Percentiles rank a stretch among this genome's conserved stretches.
phyloP scores from a whole-genome alignment of 2,888 invertebrate genomes.

The Ephialtes manifestator region DNA sequence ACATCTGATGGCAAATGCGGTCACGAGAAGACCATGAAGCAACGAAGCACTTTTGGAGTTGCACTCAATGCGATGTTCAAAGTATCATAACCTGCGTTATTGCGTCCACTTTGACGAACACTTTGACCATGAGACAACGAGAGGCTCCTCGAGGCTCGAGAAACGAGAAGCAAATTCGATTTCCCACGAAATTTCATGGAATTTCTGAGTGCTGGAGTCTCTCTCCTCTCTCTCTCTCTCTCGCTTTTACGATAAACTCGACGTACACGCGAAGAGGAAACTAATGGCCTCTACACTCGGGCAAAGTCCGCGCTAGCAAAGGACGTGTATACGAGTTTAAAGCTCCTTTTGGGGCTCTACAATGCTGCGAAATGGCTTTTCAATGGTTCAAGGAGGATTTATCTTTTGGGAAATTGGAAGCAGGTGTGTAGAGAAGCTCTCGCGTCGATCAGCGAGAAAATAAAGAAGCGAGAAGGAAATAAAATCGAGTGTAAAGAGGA shows the following conservation, averaged over 20 bases:
- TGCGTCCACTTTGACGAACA: constrained; percentile 47
- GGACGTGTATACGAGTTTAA: background rate
- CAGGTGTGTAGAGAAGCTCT: constrained; percentile 31
- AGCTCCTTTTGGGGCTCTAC: background rate
- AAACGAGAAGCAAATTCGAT: constrained; percentile 52
- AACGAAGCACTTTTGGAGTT: background rate
- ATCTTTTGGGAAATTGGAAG: constrained; percentile 53
- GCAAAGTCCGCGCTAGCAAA: background rate
- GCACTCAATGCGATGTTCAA: background rate
- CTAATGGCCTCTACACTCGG: background rate
- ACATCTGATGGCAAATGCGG: background rate
- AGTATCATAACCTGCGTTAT: background rate
- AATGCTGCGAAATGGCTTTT: constrained; percentile 23
- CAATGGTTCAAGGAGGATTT: constrained; percentile 38
- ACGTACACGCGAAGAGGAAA: background rate
- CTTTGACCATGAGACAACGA: constrained; percentile 42
- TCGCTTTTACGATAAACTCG: constrained; percentile 9
- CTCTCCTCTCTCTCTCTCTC: background rate
- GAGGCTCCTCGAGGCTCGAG: constrained; percentile 23
- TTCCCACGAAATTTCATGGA: constrained; percentile 43
- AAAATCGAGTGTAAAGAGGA: constrained; percentile 20
- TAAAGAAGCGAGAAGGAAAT: constrained; percentile 4
- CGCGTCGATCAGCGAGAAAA: constrained; percentile 31
- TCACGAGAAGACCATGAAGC: background rate
- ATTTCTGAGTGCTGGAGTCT: background rate